A percentile compares a stretch with the other conserved stretches of the same genome.
phyloP scores from a whole-genome alignment of 2,888 invertebrate species.

The Lasioglossum lativentre region DNA sequence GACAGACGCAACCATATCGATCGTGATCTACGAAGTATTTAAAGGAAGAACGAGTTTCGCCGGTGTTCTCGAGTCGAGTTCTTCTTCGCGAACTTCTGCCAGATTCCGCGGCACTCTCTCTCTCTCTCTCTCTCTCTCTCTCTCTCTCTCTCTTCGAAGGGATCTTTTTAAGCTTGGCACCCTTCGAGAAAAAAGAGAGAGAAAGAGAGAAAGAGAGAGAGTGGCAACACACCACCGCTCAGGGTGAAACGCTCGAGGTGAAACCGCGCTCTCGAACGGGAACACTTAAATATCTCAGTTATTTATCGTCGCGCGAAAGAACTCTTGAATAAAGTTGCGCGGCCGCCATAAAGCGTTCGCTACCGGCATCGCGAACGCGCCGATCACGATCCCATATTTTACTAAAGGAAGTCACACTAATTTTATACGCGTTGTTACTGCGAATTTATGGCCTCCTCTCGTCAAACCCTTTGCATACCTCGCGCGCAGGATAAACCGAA shows the following conservation, averaged over 20 bases:
- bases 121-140: neutral
- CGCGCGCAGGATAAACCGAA: neutral
- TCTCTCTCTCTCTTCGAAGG: neutral
- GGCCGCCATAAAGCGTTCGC: neutral
- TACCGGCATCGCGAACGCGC: neutral
- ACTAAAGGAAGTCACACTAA: neutral
- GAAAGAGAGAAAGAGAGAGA: neutral
- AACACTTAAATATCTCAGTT: neutral
- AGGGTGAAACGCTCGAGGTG: too few species aligned
- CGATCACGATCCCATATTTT: neutral
- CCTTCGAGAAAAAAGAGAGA: neutral
- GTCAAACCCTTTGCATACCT: neutral
- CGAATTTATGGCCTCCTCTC: neutral
- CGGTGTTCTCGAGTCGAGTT: neutral
- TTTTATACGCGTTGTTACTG: neutral
- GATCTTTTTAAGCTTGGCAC: neutral
- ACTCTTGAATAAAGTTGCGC: neutral
- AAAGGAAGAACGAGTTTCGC: constrained; percentile 17
- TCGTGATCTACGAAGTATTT: constrained; percentile 11
- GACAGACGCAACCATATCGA: constrained; percentile 17
- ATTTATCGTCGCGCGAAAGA: constrained; percentile 2
- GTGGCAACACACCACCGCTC: neutral
- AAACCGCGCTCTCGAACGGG: neutral
- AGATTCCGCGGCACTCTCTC: neutral
- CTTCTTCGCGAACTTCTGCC: neutral